A percentile compares a stretch with the other conserved stretches of the same genome.
phyloP scores from a whole-genome alignment of 2,797 vertebrate species.

The Onychomys arenicola region DNA sequence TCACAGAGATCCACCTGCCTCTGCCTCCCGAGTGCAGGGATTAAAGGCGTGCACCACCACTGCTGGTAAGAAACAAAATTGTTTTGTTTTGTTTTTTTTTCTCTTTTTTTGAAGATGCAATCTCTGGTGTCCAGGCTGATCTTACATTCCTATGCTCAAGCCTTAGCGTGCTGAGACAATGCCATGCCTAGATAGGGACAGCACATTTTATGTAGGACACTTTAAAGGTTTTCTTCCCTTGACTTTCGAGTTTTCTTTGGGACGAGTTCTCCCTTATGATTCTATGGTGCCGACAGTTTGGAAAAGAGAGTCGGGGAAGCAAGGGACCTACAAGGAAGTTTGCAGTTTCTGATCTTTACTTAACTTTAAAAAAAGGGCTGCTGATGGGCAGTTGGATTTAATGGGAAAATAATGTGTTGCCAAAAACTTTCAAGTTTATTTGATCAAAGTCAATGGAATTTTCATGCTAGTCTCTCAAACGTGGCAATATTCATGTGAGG shows the following conservation, averaged over 20 bases:
- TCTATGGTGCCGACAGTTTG: not conserved
- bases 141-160: not conserved
- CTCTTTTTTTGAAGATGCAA: not conserved
- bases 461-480: constrained; percentile 1
- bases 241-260: constrained; percentile 1
- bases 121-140: not conserved
- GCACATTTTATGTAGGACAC: not conserved
- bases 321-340: not conserved
- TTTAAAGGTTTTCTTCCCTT: not conserved
- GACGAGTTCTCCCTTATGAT: not conserved
- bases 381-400: not conserved
- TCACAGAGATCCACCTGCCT: not conserved
- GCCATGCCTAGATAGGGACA: not conserved
- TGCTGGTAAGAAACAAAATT: not conserved
- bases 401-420: constrained; percentile 14
- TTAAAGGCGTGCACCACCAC: not conserved
- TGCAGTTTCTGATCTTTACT: not conserved
- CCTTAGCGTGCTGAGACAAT: not conserved
- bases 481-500: constrained; percentile 8
- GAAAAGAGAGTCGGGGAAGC: not conserved
- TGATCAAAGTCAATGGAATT: not conserved
- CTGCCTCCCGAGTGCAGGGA: not conserved
- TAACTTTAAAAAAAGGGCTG: not conserved
- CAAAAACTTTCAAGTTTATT: constrained; percentile 54
- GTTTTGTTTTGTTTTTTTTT: not conserved